Percentiles rank a stretch among this genome's conserved stretches.
These are phyloP conservation scores for Lordiphosa stackelbergi DNA, from an alignment of 1,140 invertebrate genomes.

Conservation along the genomic window DNA sequence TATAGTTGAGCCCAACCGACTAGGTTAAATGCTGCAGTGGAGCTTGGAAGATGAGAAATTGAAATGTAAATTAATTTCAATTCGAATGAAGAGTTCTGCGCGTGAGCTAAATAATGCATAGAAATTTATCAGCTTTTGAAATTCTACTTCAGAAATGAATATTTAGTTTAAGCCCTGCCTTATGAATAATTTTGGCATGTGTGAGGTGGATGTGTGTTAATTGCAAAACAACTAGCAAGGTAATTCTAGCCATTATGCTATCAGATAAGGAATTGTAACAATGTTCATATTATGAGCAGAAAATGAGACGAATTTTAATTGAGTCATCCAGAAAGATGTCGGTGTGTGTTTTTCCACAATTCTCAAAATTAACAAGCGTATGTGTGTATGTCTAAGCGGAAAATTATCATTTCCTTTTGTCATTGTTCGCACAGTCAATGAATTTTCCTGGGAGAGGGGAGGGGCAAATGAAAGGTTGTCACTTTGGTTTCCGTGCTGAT, in stretches of 20 bases:
- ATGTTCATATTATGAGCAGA: neutral
- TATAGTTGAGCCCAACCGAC: neutral
- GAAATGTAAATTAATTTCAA: constrained; percentile 43
- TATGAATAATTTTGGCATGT: constrained; percentile 1
- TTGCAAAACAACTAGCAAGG: constrained; percentile 2
- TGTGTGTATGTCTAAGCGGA: constrained; percentile 39
- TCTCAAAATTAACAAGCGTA: constrained; percentile 11
- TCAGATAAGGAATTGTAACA: neutral
- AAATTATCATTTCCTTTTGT: constrained; percentile 67
- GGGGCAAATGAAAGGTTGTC: constrained; percentile 58
- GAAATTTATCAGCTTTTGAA: constrained; percentile 4
- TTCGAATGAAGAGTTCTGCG: constrained; percentile 2
- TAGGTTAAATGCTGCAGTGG: neutral
- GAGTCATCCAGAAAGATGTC: neutral
- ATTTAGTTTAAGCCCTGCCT: neutral
- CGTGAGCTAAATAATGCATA: constrained; percentile 1
- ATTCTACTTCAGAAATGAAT: constrained; percentile 1
- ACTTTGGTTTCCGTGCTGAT: constrained; percentile 44
- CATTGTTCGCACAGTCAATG: constrained; percentile 63
- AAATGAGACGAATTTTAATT: constrained; percentile 46
- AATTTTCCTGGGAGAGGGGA: neutral
- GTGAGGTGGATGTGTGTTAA: neutral
- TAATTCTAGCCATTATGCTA: constrained; percentile 1
- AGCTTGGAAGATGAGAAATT: constrained; percentile 20
- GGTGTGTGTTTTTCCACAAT: neutral